Evolutionary conservation across 2,888 invertebrate genomes (phyloP), one percentile per base, ranked within the genome.

Genomic region (Sarcophaga carnaria): DNA sequence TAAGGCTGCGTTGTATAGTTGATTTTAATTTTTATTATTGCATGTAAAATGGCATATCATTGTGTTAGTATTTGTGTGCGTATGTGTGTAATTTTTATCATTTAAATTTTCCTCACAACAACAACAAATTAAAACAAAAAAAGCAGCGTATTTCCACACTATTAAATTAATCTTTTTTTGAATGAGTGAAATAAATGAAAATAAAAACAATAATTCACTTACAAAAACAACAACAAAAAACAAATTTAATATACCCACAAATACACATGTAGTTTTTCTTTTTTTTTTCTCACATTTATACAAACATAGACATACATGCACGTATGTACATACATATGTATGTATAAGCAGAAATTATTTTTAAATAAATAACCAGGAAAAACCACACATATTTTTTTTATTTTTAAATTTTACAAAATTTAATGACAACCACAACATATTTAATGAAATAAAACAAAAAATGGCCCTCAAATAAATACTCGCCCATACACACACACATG

Each of bases 361-460:
- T 82, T 63, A 64, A 86, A 81, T 76, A 81, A 81, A 84, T 79
- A 79, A 79, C 66, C 76, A 81, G 77, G 76, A 82, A 72, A 83
- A 87, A 79, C 78, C 81, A 81, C 84, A 87, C 75, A 82, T 87
- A 78, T 86, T 54, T 54, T 49, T 54, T 14, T 54, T 54, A 14
- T 37, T 37, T 37, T 8, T 74, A 76, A 83, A 80, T 83, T 81
- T 81, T 79, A 81, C 47, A 79, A 76, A 84, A 71, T 87, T 84
- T 84, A 87, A 87, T 87, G 87, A 72, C 84, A 81, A 82, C 84
- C 84, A 81, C 87, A 87, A 84, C 81, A 87, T 84, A 84, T 85
- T 82, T 87, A 87, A 79, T 87, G 81, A 87, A 84, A 81, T 71
- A 83, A 69, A 59, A 67, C 72, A 66, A 64, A 76, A 83, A 59